A percentile compares a stretch with the other conserved stretches of the same genome.
These are phyloP conservation scores for Bombus confusus DNA, from an alignment of 1,140 invertebrate species.

Conservation along the genomic window DNA sequence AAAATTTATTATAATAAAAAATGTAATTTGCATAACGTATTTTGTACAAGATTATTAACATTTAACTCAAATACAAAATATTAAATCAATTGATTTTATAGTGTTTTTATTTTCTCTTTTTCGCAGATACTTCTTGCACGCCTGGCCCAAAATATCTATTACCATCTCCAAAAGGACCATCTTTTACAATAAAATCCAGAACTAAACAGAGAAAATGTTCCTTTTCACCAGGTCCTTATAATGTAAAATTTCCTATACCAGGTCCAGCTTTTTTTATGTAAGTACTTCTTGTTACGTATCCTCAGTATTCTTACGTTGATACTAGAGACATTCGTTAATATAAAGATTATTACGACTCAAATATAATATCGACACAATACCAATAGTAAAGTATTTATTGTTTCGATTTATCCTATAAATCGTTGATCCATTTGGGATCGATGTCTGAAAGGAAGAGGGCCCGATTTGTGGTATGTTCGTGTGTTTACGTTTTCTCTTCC, in stretches of 20 bases:
- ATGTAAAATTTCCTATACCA: constrained; percentile 36
- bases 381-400: too few species aligned
- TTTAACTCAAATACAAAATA: too few species aligned
- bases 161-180: constrained; percentile 50
- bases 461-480: too few species aligned
- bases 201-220: constrained; percentile 36
- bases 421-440: too few species aligned
- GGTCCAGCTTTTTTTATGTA: constrained; percentile 72
- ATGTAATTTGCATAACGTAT: too few species aligned
- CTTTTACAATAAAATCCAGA: constrained; percentile 67
- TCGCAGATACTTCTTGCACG: constrained; percentile 10
- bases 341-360: neutral
- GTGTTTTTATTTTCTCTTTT: neutral
- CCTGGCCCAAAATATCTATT: constrained; percentile 70
- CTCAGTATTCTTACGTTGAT: too few species aligned
- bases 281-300: neutral
- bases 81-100: too few species aligned
- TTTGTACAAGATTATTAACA: too few species aligned
- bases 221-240: constrained; percentile 68
- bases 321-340: neutral
- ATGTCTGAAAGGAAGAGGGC: too few species aligned
- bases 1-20: too few species aligned
- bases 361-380: neutral
- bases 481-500: too few species aligned
- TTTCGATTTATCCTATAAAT: too few species aligned